Base-by-base conservation (phyloP, 2,888 invertebrate species). In the Caenorhabditis doughertyi region DNA sequence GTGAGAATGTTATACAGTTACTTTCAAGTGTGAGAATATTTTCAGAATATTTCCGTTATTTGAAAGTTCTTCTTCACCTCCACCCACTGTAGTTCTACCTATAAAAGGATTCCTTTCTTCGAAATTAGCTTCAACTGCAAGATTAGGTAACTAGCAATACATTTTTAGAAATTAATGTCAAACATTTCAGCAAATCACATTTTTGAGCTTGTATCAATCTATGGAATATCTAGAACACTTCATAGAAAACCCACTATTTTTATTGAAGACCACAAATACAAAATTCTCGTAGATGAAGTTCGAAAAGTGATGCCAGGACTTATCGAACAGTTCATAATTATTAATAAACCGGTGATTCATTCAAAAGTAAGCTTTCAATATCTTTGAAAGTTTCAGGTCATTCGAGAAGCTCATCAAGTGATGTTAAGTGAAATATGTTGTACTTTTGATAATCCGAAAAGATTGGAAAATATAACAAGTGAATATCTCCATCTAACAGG, bases 181-280 rank as follows among this genome's bases (percentile, higher is more conserved):
- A 13, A 13, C 13, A n/a, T 39, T 74, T 29, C 53, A 79, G 79
- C 72, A 1, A 80, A 80, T 60, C 79, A 80, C 44, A 73, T 80
- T 16, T 80, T 72, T 27, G 79, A 80, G 35, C 11, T 80, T 7
- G 72, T 55, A 0, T 72, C 79, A 8, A 47, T 80, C 11, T 80
- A 67, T 35, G 79, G 79, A 62, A 80, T 80, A 8, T 39, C 72
- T 9, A 72, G 60, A 53, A 44, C 35, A 13, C 47, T 80, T n/a
- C 29, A 47, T 9, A 39, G 79, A 18, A 58, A 51, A 44, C 79
- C 79, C 16, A 53, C 65, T 13, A 72, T 80, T 60, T 80, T 70
- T 27, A 35, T 80, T 9, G 58, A 72, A 25, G 79, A 80, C 11
- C 9, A 39, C 13, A 67, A 67, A 35, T 73, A 73, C 23, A 44